phyloP scores from a whole-genome alignment of 2,797 vertebrate genomes.

The Arnoldichthys spilopterus region DNA sequence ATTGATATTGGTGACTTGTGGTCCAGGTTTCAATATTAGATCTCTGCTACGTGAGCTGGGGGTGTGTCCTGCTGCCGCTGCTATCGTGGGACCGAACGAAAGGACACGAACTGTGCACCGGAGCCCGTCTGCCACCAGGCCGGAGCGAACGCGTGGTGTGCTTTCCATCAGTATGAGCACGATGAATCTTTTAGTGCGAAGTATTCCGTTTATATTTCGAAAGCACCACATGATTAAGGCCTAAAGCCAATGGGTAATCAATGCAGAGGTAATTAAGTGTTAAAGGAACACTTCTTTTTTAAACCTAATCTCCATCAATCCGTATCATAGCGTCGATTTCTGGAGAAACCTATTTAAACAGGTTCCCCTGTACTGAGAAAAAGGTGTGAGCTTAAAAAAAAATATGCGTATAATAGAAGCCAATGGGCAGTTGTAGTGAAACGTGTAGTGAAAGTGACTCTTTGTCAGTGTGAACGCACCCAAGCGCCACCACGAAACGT shows the following conservation, averaged over 20 bases:
- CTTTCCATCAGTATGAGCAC: slow-evolving; percentile 17
- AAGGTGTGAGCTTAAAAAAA: no score
- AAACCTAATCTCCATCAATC: neutral
- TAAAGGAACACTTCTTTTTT: neutral
- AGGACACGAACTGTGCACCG: slow-evolving; percentile 47
- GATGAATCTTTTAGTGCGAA: neutral
- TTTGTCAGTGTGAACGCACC: no score
- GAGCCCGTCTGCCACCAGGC: slow-evolving; percentile 33
- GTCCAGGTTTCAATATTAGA: slow-evolving; percentile 59
- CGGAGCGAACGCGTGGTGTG: slow-evolving; percentile 36
- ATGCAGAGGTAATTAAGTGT: neutral
- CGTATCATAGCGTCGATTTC: neutral
- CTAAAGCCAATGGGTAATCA: neutral
- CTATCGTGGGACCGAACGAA: slow-evolving; percentile 33
- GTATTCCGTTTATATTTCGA: neutral
- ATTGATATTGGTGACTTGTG: slow-evolving; percentile 57
- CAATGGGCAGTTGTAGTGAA: neutral
- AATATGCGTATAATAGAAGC: neutral
- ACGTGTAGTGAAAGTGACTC: no score
- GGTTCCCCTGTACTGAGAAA: neutral
- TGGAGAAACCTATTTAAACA: neutral
- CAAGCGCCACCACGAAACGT: no score
- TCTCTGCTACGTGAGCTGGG: slow-evolving; percentile 41
- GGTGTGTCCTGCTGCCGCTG: slow-evolving; percentile 32
- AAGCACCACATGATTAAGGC: neutral